A percentile compares a stretch with the other conserved stretches of the same genome.
phyloP scores from a whole-genome alignment of 1,140 invertebrate species.

The Trigoniulus corallinus region DNA sequence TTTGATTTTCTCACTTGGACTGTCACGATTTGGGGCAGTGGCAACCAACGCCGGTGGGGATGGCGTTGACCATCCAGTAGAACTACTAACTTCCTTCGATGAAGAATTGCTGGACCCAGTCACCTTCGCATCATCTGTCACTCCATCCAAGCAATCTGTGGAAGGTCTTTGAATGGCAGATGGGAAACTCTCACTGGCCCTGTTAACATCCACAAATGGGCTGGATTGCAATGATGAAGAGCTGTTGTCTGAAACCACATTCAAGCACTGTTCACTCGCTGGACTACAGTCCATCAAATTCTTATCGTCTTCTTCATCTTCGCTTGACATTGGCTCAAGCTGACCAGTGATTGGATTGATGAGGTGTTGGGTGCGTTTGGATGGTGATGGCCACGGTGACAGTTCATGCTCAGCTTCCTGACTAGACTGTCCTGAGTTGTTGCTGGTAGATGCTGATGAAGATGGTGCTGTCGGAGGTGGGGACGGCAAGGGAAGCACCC shows the following conservation, averaged over 20 bases:
- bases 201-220: not conserved
- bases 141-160: constrained; percentile 35
- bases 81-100: constrained; percentile 4
- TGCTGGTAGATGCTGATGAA: not conserved
- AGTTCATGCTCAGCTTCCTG: constrained; percentile 11
- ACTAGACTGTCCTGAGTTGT: constrained; percentile 6
- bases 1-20: constrained; percentile 59
- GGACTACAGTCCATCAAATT: not conserved
- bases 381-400: constrained; percentile 14
- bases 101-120: constrained; percentile 6
- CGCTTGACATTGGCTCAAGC: constrained; percentile 54
- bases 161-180: constrained; percentile 10
- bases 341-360: constrained; percentile 76
- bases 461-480: not conserved
- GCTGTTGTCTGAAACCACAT: constrained; percentile 14
- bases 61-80: constrained; percentile 2
- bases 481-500: not conserved
- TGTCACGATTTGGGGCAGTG: constrained; percentile 14
- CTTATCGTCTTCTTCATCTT: constrained; percentile 18
- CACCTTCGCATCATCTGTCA: constrained; percentile 12
- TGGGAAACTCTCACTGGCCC: not conserved
- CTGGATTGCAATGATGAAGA: not conserved
- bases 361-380: constrained; percentile 49
- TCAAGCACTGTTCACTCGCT: not conserved
- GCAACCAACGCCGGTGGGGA: not conserved